These are phyloP conservation scores for Urocolius indicus DNA, from an alignment of 2,113 vertebrate genomes.

Conservation along the genomic window DNA sequence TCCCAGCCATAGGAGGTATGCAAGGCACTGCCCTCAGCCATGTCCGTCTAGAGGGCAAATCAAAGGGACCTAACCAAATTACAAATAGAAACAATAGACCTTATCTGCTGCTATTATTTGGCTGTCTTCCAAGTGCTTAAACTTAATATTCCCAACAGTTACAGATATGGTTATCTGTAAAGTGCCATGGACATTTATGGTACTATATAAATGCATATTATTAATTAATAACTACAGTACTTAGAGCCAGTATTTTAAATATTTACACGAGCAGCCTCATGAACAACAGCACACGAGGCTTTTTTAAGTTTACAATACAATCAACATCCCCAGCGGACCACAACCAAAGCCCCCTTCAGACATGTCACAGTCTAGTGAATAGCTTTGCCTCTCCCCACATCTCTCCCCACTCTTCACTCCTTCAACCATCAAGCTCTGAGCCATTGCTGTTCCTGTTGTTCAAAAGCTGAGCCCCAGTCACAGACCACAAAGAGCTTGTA, in stretches of 20 bases:
- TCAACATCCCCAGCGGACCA: background rate
- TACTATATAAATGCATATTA: constrained; percentile 19
- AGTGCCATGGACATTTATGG: constrained; percentile 7
- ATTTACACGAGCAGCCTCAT: background rate
- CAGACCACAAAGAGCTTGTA: background rate
- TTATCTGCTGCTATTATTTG: constrained; percentile 14
- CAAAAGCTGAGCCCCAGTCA: background rate
- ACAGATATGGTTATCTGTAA: constrained; percentile 37
- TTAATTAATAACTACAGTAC: constrained; percentile 39
- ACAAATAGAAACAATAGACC: background rate
- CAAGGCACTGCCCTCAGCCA: background rate
- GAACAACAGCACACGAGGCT: fast-evolving
- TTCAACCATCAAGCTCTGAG: background rate
- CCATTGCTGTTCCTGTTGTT: background rate
- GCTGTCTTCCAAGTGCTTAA: constrained; percentile 22
- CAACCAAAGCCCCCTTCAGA: background rate
- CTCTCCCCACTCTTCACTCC: background rate
- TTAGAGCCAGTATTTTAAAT: constrained; percentile 13
- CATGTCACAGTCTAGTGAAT: background rate
- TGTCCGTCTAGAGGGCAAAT: background rate
- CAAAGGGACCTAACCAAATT: constrained; percentile 11
- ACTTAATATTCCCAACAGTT: constrained; percentile 30
- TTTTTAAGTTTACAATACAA: background rate
- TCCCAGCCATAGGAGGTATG: background rate
- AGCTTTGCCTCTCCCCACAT: background rate